These are phyloP conservation scores for Argyresthia goedartella DNA, from an alignment of 2,888 invertebrate genomes.

Conservation along the genomic window DNA sequence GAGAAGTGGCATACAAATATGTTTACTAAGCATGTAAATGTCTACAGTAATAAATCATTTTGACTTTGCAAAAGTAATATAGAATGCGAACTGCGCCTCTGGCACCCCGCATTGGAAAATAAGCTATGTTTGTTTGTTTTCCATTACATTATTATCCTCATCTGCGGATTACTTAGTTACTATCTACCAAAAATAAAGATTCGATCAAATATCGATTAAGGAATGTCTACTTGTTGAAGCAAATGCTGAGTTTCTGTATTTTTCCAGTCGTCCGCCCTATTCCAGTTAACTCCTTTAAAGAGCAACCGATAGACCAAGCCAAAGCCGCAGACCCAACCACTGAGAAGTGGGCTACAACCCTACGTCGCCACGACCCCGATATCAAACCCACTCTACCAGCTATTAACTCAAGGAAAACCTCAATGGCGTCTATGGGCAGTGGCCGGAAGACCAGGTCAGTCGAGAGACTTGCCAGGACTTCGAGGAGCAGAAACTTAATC, in stretches of 20 bases:
- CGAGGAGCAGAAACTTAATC: conserved; percentile 31
- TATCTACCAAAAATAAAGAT: too few relatives aligned
- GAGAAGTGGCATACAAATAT: too few relatives aligned
- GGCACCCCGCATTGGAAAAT: too few relatives aligned
- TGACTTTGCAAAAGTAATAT: too few relatives aligned
- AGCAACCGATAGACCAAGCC: conserved; percentile 5
- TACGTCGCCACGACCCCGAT: conserved; percentile 75
- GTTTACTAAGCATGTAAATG: too few relatives aligned
- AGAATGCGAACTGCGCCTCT: too few relatives aligned
- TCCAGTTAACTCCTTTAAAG: conserved; percentile 32
- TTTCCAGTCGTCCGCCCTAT: conserved; percentile 56
- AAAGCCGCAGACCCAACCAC: conserved; percentile 48
- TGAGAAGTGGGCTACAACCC: conserved; percentile 78
- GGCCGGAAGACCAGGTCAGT: conserved; percentile 57
- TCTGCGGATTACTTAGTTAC: too few relatives aligned
- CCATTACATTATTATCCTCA: too few relatives aligned
- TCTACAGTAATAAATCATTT: too few relatives aligned
- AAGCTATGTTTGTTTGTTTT: too few relatives aligned
- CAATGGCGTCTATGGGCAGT: conserved; percentile 61
- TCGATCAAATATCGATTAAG: too few relatives aligned
- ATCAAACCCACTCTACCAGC: conserved; percentile 75
- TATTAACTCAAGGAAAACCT: conserved; percentile 58
- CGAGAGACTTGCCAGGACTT: conserved; percentile 41
- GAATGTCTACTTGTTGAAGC: too few relatives aligned
- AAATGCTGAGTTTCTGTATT: not conserved